Conservation (phyloP, 2,113 vertebrate species). For the Candoia aspera region DNA sequence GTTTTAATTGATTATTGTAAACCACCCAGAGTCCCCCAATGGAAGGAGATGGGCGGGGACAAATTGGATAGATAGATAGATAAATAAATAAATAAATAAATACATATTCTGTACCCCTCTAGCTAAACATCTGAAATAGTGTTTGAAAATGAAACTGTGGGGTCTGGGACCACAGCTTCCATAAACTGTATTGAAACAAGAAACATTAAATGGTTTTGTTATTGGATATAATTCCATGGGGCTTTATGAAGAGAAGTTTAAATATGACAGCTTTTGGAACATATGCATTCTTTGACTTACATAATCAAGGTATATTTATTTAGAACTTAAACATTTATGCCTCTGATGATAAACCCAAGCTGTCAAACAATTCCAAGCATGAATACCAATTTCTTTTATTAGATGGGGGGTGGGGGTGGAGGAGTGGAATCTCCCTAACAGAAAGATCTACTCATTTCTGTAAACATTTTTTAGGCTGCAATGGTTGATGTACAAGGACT, state of each 20-base stretch:
- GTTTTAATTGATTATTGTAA: too few relatives aligned
- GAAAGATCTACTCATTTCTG: not conserved
- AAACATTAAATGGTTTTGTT: not conserved
- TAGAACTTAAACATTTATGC: not conserved
- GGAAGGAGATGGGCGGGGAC: too few relatives aligned
- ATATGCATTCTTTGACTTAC: not conserved
- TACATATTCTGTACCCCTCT: not conserved
- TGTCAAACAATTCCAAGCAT: not conserved
- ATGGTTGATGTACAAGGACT: not conserved
- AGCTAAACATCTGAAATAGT: not conserved
- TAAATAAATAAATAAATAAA: too few relatives aligned
- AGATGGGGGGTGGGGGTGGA: not conserved
- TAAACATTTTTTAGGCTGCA: not conserved
- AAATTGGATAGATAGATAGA: too few relatives aligned
- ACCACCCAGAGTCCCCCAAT: too few relatives aligned
- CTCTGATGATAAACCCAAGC: not conserved
- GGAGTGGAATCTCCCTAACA: not conserved
- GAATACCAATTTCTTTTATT: not conserved
- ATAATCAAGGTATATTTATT: not conserved
- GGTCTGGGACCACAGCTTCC: not conserved
- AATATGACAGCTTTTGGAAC: not conserved
- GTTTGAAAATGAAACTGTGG: not conserved
- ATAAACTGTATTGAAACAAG: not conserved
- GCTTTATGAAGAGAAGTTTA: not conserved
- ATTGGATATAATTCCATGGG: not conserved